Base-by-base conservation (phyloP, 2,113 vertebrate genomes). In the Crypturellus undulatus region DNA sequence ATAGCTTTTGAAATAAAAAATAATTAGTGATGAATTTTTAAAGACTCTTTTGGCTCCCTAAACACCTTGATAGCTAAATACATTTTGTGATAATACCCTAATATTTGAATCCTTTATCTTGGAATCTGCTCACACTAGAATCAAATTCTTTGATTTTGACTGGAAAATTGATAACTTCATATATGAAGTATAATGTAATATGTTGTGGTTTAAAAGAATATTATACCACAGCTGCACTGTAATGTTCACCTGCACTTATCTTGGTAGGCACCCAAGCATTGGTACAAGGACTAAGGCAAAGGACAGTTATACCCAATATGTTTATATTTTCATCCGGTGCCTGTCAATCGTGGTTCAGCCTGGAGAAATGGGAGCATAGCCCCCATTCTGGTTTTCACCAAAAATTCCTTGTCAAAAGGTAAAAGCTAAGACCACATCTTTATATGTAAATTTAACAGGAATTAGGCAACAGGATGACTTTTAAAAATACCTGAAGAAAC, bases 11-110 rank as follows among this genome's bases (percentile, higher is more conserved):
- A 45, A 36, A 70, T 32, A 21, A 68, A 85, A 72, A 54, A 40
- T 18, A 2, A 2, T 43, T 42, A 62, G 8, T 67, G 5, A 8
- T 30, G 1, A 5, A 7, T n/a, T 1, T n/a, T 56, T 10, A 8
- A 64, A 64, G 16, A 12, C 8, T 36, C 22, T 38, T 36, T 47
- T 36, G 40, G 52, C 68, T 4, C 24, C 7, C 3, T 36, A 52
- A 36, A 49, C 64, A 63, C 11, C 4, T 51, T 70, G 49, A 49
- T 49, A 24, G n/a, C 32, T 70, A 70, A 70, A 18, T 49, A 49
- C 10, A 32, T 17, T 58, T 30, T 16, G 34, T 70, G 47, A 36
- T 34, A 32, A 49, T 22, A 20, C 45, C 21, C 45, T 47, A 16
- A 69, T 69, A 69, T 17, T 49, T 24, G 47, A 24, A 17, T 49